Evolutionary conservation across 2,113 vertebrate species (phyloP).

Genomic region (Psammodynastes pulverulentus): DNA sequence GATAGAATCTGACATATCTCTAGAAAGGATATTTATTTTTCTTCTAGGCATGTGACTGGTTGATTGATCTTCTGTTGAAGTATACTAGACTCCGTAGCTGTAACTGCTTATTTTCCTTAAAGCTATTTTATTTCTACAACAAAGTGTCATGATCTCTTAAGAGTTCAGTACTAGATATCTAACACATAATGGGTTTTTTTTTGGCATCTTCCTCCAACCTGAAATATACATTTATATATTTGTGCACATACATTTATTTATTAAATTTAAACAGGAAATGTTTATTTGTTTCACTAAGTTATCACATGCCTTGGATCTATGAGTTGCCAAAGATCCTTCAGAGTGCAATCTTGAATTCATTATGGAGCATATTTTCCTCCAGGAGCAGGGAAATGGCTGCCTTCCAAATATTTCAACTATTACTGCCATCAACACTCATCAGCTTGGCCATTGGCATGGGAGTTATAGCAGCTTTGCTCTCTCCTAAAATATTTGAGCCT

Average conservation of each 20-base stretch:
- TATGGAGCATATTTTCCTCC: neutral
- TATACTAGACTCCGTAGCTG: neutral
- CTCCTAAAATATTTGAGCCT: neutral
- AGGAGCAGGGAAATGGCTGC: neutral
- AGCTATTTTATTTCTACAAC: neutral
- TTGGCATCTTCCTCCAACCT: neutral
- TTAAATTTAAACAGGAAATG: neutral
- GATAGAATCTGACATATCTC: neutral
- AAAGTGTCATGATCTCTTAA: neutral
- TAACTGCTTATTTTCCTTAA: neutral
- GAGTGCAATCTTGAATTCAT: neutral
- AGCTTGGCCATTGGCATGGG: neutral
- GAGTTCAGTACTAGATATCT: neutral
- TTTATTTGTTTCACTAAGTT: neutral
- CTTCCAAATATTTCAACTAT: neutral
- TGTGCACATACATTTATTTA: neutral
- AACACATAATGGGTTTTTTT: too few species aligned
- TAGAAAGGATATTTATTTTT: neutral
- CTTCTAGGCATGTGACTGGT: neutral
- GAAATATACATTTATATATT: neutral
- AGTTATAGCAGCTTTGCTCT: neutral
- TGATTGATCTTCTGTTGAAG: neutral
- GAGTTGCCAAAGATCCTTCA: neutral
- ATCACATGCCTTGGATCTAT: neutral
- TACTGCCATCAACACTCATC: neutral